Conservation (phyloP, 2,113 vertebrate species). For the Amia ocellicauda region DNA sequence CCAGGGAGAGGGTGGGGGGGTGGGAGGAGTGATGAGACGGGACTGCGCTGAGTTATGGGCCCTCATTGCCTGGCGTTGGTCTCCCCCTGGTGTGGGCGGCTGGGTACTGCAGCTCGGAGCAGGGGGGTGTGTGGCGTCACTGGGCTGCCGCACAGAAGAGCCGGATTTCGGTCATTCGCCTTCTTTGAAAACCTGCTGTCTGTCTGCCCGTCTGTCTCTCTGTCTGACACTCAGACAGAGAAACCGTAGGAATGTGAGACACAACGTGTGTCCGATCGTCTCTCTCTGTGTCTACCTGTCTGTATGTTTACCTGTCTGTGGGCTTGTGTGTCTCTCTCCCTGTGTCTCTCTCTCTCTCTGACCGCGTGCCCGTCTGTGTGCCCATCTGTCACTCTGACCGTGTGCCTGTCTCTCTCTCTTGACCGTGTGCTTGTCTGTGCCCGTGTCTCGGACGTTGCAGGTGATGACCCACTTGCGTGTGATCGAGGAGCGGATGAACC, state of each 20-base stretch:
- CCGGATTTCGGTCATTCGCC: too few species aligned
- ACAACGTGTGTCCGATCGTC: too few species aligned
- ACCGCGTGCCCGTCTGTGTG: background rate
- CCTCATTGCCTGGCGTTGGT: constrained; percentile 30
- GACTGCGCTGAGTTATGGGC: background rate
- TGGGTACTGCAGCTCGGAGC: constrained; percentile 46
- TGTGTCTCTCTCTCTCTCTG: too few species aligned
- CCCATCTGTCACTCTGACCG: background rate
- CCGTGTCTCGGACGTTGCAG: constrained; percentile 49
- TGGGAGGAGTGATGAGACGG: constrained; percentile 1
- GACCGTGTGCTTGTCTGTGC: background rate
- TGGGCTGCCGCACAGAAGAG: too few species aligned
- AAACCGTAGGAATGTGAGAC: too few species aligned
- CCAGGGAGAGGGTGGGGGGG: background rate
- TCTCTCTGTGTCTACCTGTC: too few species aligned
- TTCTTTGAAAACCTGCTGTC: too few species aligned
- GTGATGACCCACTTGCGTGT: constrained; percentile 98
- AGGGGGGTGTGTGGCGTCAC: too few species aligned
- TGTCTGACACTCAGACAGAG: too few species aligned
- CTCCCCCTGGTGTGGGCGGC: constrained; percentile 52
- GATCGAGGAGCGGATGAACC: constrained; percentile 97
- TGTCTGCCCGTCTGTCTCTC: too few species aligned
- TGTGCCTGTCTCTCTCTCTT: background rate
- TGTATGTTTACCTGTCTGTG: background rate
- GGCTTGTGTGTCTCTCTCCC: background rate